Evolutionary conservation across 2,888 invertebrate species (phyloP), one percentile per base, ranked within the genome.

Genomic region (Eilema griseolum): DNA sequence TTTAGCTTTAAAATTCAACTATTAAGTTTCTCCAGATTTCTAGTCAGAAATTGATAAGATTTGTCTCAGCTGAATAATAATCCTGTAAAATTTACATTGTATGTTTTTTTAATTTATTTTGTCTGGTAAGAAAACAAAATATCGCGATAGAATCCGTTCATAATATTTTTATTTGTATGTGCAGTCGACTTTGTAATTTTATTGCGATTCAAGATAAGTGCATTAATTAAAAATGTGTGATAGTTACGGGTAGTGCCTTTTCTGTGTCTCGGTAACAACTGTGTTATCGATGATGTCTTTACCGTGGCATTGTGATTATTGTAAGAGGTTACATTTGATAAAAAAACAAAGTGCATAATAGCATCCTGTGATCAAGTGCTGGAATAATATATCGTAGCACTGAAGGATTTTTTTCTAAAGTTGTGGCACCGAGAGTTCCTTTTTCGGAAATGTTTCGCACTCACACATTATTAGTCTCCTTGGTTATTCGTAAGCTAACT

Each of bases 131-230:
- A 37, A 12, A 11, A 37, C 37, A 37, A 37, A 37, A 12, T 37
- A 41, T 41, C 16, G 4, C 41, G 60, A 16, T 16, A 59, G 24
- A 26, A 5, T 28, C 14, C 28, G 24, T 33, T 37, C 33, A 1
- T 12, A 37, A 37, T 12, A 20, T 60, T 28, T 26, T 28, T 14
- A 60, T 57, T 24, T 8, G 12, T 24, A 41, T 52, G 24, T 56
- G 31, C 33, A 57, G 14, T 56, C 4, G 52, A 41, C 65, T 65
- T 57, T 63, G 24, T 63, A 46, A 28, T 63, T 63, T 63, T 14
- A 41, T 63, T 63, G 10, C 46, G 12, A 52, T n/a, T 28, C 66
- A 5, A 57, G 52, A 52, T 52, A 66, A 57, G 33, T 20, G 20
- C 11, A 33, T 66, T 33, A 33, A 33, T 33, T 57, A 33, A 16